Evolutionary conservation across 2,888 invertebrate genomes (phyloP).

Genomic region (Hypomecis punctinalis): DNA sequence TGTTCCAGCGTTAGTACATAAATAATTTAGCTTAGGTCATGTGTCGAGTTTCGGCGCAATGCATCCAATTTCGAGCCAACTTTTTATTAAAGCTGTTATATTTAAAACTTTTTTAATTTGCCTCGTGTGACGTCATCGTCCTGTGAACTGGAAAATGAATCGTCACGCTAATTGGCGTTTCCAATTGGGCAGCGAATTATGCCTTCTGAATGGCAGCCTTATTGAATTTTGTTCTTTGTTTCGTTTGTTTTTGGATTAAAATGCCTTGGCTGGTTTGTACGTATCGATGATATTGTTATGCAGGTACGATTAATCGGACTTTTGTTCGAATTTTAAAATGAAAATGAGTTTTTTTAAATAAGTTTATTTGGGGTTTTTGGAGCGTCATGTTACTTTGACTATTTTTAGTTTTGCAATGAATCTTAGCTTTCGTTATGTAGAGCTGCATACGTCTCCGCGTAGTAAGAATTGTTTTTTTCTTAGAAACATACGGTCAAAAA

Average conservation of each 20-base stretch:
- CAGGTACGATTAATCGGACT: too few relatives aligned
- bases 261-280: background rate
- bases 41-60: constrained; percentile 24
- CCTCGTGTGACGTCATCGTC: constrained; percentile 22
- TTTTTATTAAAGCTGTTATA: constrained; percentile 32
- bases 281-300: background rate
- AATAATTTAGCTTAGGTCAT: constrained; percentile 6
- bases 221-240: constrained; percentile 10
- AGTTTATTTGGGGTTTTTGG: too few relatives aligned
- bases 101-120: constrained; percentile 45
- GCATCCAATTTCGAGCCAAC: constrained; percentile 37
- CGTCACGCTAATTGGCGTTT: constrained; percentile 22
- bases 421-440: too few relatives aligned
- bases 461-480: too few relatives aligned
- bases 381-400: too few relatives aligned
- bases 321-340: too few relatives aligned
- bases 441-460: too few relatives aligned
- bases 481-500: too few relatives aligned
- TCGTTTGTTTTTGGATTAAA: constrained; percentile 3
- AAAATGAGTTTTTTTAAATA: too few relatives aligned
- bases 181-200: constrained; percentile 16
- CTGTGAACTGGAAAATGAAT: constrained; percentile 13
- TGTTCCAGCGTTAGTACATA: background rate
- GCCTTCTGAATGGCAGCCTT: constrained; percentile 7
- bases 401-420: too few relatives aligned